Evolutionary conservation across 2,113 vertebrate genomes (phyloP).

Genomic region (Tautogolabrus adspersus): DNA sequence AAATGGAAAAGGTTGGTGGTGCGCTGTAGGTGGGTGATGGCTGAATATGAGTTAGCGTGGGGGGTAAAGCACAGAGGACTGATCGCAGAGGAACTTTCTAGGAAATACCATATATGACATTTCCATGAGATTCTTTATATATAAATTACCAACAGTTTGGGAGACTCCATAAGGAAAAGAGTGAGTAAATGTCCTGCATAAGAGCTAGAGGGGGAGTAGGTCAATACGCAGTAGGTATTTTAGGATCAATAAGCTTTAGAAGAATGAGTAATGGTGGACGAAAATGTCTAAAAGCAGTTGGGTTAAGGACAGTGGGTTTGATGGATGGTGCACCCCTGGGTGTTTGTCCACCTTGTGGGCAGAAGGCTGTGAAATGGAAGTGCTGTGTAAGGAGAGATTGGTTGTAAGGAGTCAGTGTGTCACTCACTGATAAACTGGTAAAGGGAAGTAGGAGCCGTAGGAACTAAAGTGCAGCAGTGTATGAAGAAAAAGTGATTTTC

Average conservation of each 20-base stretch:
- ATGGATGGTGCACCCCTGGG: conserved; percentile 6
- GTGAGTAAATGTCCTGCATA: conserved; percentile 5
- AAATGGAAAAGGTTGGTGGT: conserved; percentile 48
- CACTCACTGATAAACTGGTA: conserved; percentile 24
- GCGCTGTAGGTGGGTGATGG: conserved; percentile 46
- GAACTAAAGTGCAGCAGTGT: neutral
- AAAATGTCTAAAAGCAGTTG: conserved; percentile 10
- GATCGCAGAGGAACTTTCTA: conserved; percentile 10
- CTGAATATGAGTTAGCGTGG: conserved; percentile 47
- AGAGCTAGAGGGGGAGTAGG: neutral
- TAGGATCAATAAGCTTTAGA: conserved; percentile 26
- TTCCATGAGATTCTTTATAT: conserved; percentile 11
- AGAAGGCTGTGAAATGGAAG: conserved; percentile 45
- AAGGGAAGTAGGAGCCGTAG: neutral
- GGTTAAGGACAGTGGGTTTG: conserved; percentile 13
- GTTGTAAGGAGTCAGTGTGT: conserved; percentile 17
- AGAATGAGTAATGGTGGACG: neutral
- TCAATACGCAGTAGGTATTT: conserved; percentile 23
- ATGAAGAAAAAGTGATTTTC: conserved; percentile 7
- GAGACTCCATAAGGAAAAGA: conserved; percentile 16
- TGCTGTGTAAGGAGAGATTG: neutral
- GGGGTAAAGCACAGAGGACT: conserved; percentile 28
- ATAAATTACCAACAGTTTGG: conserved; percentile 5
- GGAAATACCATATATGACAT: conserved; percentile 23
- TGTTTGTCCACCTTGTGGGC: conserved; percentile 23